Evolutionary conservation across 2,888 invertebrate genomes (phyloP).

Genomic region (Nephrocerus scutellatus): DNA sequence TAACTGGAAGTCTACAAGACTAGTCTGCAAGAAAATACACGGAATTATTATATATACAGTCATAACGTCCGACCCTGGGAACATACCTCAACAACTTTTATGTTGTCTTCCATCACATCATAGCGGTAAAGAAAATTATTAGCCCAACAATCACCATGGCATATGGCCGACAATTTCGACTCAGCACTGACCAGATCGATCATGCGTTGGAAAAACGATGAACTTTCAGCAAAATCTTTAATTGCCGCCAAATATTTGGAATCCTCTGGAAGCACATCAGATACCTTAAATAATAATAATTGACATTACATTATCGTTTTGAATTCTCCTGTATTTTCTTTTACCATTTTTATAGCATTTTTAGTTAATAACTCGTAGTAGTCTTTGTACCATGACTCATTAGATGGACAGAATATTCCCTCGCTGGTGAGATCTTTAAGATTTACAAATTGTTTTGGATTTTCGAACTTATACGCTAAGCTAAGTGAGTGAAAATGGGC

Average conservation of each 20-base stretch:
- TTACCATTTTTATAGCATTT: slow-evolving; percentile 61
- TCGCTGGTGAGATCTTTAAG: slow-evolving; percentile 44
- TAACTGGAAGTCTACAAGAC: slow-evolving; percentile 64
- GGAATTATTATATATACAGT: too few relatives aligned
- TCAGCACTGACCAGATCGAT: slow-evolving; percentile 55
- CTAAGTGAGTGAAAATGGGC: slow-evolving; percentile 61
- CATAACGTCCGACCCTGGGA: neutral
- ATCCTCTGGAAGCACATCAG: slow-evolving; percentile 39
- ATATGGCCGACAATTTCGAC: slow-evolving; percentile 61
- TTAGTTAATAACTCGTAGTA: slow-evolving; percentile 60
- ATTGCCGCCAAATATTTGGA: slow-evolving; percentile 55
- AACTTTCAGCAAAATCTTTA: slow-evolving; percentile 55
- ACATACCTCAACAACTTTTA: slow-evolving; percentile 52
- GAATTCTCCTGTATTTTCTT: too few relatives aligned
- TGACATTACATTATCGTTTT: neutral
- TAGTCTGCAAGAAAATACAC: slow-evolving; percentile 50
- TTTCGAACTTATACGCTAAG: slow-evolving; percentile 55
- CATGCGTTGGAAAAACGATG: slow-evolving; percentile 62
- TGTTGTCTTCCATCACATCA: slow-evolving; percentile 37
- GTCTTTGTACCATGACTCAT: slow-evolving; percentile 61
- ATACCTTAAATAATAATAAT: slow-evolving; percentile 26
- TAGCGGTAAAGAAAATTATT: slow-evolving; percentile 65
- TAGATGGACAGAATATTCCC: slow-evolving; percentile 59
- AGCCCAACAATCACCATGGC: slow-evolving; percentile 71
- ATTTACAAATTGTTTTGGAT: slow-evolving; percentile 53